Evolutionary conservation across 2,113 vertebrate species (phyloP).

Genomic region (Eubucco bourcierii): DNA sequence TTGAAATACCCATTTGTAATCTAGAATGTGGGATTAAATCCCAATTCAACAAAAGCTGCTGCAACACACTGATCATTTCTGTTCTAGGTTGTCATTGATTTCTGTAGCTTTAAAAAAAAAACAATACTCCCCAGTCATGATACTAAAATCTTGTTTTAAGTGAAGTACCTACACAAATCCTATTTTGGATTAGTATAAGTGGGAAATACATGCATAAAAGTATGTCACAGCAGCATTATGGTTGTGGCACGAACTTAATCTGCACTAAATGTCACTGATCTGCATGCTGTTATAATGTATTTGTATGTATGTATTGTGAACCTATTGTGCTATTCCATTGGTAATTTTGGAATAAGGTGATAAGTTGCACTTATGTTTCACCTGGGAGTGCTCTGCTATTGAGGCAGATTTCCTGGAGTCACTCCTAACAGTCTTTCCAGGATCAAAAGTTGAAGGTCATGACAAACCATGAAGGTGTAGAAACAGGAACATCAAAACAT

Average conservation of each 20-base stretch:
- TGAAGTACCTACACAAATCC: background rate
- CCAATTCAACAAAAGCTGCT: background rate
- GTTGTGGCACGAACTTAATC: background rate
- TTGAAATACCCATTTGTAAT: background rate
- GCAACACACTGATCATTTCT: background rate
- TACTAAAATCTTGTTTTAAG: background rate
- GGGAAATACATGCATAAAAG: background rate
- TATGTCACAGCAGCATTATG: background rate
- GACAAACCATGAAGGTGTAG: conserved; percentile 52
- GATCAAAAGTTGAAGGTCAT: conserved; percentile 57
- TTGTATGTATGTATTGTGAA: background rate
- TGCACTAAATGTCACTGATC: background rate
- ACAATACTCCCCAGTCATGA: background rate
- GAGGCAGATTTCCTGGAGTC: conserved; percentile 10
- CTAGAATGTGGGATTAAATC: background rate
- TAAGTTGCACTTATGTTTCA: conserved; percentile 15
- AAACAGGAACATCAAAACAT: conserved; percentile 32
- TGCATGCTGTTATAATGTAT: background rate
- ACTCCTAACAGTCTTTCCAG: background rate
- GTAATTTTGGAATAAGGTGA: background rate
- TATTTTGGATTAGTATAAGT: background rate
- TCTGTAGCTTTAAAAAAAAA: background rate
- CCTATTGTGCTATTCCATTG: background rate
- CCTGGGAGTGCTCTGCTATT: conserved; percentile 9
- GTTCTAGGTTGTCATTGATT: background rate